Base-by-base conservation (phyloP, 2,797 vertebrate genomes). In the Acrossocheilus wenchowensis region DNA sequence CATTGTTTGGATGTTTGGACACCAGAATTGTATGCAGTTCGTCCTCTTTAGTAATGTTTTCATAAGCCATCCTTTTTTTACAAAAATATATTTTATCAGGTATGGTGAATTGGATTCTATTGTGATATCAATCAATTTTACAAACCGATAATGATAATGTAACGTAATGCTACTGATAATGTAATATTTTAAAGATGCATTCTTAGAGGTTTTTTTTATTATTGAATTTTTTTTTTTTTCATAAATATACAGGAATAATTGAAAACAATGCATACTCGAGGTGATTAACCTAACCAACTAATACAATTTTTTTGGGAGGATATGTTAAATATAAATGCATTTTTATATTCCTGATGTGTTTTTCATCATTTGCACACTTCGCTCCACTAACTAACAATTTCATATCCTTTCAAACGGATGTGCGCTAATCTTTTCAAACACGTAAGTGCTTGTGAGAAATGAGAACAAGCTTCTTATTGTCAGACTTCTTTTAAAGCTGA, bases 381-480 rank as follows among this genome's bases (percentile, higher is more conserved):
- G 39, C 83, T 79, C n/a, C 66, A 68, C 52, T 80, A 79, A 45
- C 84, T 62, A 72, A 85, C 75, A 80, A 79, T 85, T 85, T 80
- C 21, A 72, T 48, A 48, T 79, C 50, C 48, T 85, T 79, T 48
- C 26, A 54, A 60, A 85, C 12, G 30, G 50, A 69, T 60, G n/a
- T 85, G 77, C 3, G 6, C 66, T 85, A 34, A 79, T 85, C 84
- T 85, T 85, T 85, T 26, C 64, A 85, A 79, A 85, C 75, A 71
- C 1, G 11, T 77, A 26, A 68, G 60, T 68, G 48, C 60, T 68
- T 41, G 45, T 54, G 66, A 80, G 50, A 85, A 71, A 78, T 78
- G 48, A 78, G 64, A 85, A 85, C 83, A 79, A 85, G 83, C 26
- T 60, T 78, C 74, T 78, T 78, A 85, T 69, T 71, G 48, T 79